Conservation (phyloP, 2,113 vertebrate genomes). For the Oxyura jamaicensis region DNA sequence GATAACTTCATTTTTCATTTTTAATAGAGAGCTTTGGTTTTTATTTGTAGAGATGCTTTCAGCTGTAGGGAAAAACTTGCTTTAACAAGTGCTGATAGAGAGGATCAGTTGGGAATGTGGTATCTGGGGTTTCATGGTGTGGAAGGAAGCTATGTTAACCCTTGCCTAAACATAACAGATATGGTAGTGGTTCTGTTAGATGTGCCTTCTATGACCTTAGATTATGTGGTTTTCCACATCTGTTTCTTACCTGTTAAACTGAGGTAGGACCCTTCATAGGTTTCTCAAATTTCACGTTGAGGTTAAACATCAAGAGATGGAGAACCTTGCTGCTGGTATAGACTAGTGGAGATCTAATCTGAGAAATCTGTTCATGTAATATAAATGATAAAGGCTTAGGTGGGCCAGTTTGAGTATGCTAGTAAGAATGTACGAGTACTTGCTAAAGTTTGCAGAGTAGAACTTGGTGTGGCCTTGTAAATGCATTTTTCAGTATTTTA, state of each 20-base stretch:
- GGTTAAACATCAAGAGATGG: neutral
- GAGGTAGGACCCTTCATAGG: neutral
- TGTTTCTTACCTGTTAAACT: neutral
- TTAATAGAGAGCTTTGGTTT: neutral
- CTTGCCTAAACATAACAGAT: neutral
- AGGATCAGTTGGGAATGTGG: neutral
- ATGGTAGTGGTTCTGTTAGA: neutral
- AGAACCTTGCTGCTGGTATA: neutral
- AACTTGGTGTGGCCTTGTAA: neutral
- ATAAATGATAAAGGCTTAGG: neutral
- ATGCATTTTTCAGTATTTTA: neutral
- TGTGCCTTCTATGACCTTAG: neutral
- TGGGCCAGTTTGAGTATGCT: neutral
- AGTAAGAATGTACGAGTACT: fast-evolving
- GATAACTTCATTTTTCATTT: neutral
- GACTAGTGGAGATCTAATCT: neutral
- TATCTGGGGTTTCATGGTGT: neutral
- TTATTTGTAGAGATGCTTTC: neutral
- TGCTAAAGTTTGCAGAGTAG: neutral
- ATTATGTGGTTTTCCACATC: neutral
- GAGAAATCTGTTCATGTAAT: neutral
- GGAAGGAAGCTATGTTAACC: neutral
- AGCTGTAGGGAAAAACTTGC: neutral
- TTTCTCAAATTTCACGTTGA: neutral
- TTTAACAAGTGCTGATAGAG: neutral